phyloP scores from a whole-genome alignment of 2,888 invertebrate genomes.

The Octodonta nipae region DNA sequence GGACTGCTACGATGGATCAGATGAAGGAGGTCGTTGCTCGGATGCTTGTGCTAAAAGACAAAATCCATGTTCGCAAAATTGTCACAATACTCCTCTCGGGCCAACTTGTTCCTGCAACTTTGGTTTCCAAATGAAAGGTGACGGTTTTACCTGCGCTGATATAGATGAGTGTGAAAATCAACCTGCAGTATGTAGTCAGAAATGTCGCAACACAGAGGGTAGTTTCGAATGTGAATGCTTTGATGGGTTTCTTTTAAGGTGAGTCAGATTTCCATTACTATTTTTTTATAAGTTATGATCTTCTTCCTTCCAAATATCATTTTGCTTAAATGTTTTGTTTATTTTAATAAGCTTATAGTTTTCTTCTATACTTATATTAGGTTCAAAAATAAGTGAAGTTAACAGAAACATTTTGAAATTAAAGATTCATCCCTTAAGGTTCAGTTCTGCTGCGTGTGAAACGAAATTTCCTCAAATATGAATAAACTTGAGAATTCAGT shows the following conservation, averaged over 20 bases:
- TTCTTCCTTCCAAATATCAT: too few relatives aligned
- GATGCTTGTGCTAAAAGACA: constrained; percentile 32
- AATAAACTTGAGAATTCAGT: too few relatives aligned
- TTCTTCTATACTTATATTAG: too few relatives aligned
- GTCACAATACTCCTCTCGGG: constrained; percentile 52
- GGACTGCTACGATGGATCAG: constrained; percentile 56
- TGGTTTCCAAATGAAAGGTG: constrained; percentile 44
- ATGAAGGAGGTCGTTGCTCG: constrained; percentile 55
- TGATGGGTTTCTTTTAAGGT: constrained; percentile 45
- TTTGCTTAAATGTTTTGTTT: too few relatives aligned
- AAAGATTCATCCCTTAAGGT: too few relatives aligned
- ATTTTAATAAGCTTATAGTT: too few relatives aligned
- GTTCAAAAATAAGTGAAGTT: too few relatives aligned
- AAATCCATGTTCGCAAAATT: constrained; percentile 44
- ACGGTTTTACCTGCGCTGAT: constrained; percentile 49
- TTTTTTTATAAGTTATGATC: too few relatives aligned
- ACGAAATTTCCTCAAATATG: too few relatives aligned
- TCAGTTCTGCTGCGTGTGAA: too few relatives aligned
- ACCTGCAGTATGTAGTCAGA: constrained; percentile 49
- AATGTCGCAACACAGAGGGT: constrained; percentile 44
- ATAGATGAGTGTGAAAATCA: constrained; percentile 54
- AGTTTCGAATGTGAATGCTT: constrained; percentile 47
- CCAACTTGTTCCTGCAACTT: constrained; percentile 49
- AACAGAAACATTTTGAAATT: too few relatives aligned
- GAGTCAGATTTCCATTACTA: too few relatives aligned